These are phyloP conservation scores for Salvelinus fontinalis DNA, from an alignment of 2,113 vertebrate genomes.

Conservation along the genomic window DNA sequence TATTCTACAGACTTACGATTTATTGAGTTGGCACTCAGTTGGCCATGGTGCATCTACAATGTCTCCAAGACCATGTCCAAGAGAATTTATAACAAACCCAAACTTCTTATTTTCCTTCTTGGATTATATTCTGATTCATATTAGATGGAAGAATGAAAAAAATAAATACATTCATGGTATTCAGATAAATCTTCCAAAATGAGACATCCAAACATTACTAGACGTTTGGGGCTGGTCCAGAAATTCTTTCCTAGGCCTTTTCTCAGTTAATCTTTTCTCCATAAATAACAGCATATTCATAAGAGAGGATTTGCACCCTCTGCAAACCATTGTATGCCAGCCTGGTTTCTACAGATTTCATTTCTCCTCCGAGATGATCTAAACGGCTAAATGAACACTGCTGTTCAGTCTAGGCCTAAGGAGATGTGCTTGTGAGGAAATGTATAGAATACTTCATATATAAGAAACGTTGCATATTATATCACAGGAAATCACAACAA, in stretches of 20 bases:
- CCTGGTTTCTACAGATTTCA: neutral
- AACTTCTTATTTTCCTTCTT: slow-evolving; percentile 19
- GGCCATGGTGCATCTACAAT: slow-evolving; percentile 6
- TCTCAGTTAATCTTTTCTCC: slow-evolving; percentile 28
- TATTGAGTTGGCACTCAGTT: slow-evolving; percentile 21
- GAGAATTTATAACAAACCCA: slow-evolving; percentile 10
- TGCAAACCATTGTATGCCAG: slow-evolving; percentile 25
- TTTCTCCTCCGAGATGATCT: no score
- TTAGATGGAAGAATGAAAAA: neutral
- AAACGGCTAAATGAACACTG: no score
- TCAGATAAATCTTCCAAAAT: slow-evolving; percentile 23
- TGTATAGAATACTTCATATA: no score
- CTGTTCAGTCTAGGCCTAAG: no score
- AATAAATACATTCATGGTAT: neutral
- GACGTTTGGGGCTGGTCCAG: slow-evolving; percentile 21
- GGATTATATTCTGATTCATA: neutral
- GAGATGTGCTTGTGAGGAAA: no score
- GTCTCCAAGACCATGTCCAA: slow-evolving; percentile 25
- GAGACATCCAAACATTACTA: slow-evolving; percentile 8
- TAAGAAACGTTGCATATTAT: no score
- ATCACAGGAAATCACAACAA: no score
- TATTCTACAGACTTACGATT: slow-evolving; percentile 21
- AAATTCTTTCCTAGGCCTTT: neutral
- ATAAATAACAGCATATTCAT: slow-evolving; percentile 44
- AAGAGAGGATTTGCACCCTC: slow-evolving; percentile 41